These are phyloP conservation scores for Tetheella fluctuosa DNA, from an alignment of 2,888 invertebrate species.

Conservation along the genomic window DNA sequence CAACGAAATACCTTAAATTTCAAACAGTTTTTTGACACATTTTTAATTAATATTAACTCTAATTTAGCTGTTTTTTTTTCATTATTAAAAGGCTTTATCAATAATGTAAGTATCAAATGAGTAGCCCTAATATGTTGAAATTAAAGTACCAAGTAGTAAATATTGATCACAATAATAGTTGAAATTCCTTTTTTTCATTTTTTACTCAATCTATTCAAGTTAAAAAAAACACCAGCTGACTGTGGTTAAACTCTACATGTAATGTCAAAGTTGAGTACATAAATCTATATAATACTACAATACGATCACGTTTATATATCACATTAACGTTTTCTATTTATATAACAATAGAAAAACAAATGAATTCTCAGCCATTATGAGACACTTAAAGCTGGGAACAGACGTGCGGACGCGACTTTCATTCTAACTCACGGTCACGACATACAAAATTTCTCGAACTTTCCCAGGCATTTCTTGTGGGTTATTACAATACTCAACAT, in stretches of 20 bases:
- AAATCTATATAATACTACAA: conserved; percentile 23
- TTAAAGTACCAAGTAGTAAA: not conserved
- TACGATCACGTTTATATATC: conserved; percentile 36
- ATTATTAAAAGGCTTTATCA: not conserved
- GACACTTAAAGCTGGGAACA: not conserved
- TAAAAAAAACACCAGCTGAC: not conserved
- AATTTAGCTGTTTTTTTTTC: not conserved
- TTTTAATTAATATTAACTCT: not conserved
- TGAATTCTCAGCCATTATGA: conserved; percentile 26
- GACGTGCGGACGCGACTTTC: conserved; percentile 17
- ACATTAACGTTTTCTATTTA: conserved; percentile 36
- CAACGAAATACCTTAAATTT: not conserved
- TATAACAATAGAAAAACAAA: conserved; percentile 22
- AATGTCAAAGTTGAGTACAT: not conserved
- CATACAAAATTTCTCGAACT: not conserved
- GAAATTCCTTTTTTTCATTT: not conserved
- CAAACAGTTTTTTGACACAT: not conserved
- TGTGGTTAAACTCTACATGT: not conserved
- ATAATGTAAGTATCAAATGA: not conserved
- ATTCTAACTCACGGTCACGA: conserved; percentile 7
- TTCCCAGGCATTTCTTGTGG: not conserved
- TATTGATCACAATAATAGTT: too few species aligned
- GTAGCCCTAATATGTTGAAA: not conserved
- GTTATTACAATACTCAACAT: not conserved
- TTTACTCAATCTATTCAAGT: too few species aligned